phyloP scores from a whole-genome alignment of 2,888 invertebrate species.

The Ophion costatus region DNA sequence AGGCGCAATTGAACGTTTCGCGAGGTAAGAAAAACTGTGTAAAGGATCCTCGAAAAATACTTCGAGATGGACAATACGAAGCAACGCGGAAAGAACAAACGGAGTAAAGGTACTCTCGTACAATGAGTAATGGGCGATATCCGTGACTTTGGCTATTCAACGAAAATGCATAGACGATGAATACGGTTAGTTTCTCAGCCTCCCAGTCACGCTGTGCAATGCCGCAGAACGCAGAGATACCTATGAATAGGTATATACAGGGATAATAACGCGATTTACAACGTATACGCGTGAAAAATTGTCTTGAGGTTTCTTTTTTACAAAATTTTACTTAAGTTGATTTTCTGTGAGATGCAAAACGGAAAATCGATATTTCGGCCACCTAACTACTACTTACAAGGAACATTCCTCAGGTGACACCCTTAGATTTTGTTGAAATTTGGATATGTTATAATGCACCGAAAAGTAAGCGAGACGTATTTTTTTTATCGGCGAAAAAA shows the following conservation, averaged over 20 bases:
- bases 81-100: slow-evolving; percentile 18
- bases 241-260: background rate
- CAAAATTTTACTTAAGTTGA: too few relatives aligned
- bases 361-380: too few relatives aligned
- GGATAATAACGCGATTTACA: slow-evolving; percentile 9
- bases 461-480: too few relatives aligned
- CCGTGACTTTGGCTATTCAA: slow-evolving; percentile 18
- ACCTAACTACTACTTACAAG: too few relatives aligned
- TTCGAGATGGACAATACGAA: slow-evolving; percentile 11
- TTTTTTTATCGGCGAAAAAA: too few relatives aligned
- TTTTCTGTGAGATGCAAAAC: too few relatives aligned
- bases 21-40: background rate
- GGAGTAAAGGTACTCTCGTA: background rate
- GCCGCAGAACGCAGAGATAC: background rate
- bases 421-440: too few relatives aligned
- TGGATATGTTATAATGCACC: too few relatives aligned
- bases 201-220: background rate
- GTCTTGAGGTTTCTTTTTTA: background rate
- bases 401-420: too few relatives aligned
- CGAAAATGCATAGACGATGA: background rate
- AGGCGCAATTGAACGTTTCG: background rate
- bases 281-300: slow-evolving; percentile 2
- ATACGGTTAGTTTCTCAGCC: slow-evolving; percentile 2
- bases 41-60: slow-evolving; percentile 1
- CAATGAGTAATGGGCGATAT: slow-evolving; percentile 17